phyloP scores from a whole-genome alignment of 2,113 vertebrate genomes.

The Acrocephalus kingi region DNA sequence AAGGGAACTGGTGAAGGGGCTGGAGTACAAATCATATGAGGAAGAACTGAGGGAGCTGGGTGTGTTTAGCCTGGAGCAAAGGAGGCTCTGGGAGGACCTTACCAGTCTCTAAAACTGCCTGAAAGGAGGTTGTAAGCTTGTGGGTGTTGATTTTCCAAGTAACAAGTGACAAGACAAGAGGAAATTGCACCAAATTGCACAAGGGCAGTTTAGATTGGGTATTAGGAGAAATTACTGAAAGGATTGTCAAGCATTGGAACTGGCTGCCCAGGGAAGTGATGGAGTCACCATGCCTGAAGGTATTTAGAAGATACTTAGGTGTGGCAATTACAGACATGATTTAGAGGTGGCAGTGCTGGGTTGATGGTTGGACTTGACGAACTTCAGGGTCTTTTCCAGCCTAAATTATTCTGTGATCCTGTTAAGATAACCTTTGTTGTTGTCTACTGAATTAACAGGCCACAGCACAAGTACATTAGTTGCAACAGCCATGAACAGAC shows the following conservation, averaged over 20 bases:
- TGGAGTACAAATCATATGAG: not conserved
- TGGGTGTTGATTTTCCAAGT: not conserved
- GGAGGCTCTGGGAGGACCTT: not conserved
- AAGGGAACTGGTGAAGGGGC: not conserved
- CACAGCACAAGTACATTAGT: not conserved
- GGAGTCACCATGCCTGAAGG: not conserved
- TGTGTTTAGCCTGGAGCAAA: not conserved
- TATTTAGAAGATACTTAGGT: not conserved
- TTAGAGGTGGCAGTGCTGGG: not conserved
- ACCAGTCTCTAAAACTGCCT: not conserved
- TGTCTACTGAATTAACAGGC: not conserved
- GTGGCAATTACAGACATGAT: not conserved
- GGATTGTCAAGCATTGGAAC: not conserved
- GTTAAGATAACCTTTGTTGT: not conserved
- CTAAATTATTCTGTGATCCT: not conserved
- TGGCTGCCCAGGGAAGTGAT: not conserved
- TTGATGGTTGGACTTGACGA: not conserved
- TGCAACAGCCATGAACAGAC: not conserved
- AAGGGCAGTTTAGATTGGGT: not conserved
- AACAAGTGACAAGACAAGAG: not conserved
- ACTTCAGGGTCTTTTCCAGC: not conserved
- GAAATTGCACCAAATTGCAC: not conserved
- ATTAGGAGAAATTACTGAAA: not conserved
- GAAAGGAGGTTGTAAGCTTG: not conserved
- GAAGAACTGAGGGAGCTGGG: not conserved